Conservation (phyloP, 2,888 invertebrate genomes). For the Xanthorhoe designata region DNA sequence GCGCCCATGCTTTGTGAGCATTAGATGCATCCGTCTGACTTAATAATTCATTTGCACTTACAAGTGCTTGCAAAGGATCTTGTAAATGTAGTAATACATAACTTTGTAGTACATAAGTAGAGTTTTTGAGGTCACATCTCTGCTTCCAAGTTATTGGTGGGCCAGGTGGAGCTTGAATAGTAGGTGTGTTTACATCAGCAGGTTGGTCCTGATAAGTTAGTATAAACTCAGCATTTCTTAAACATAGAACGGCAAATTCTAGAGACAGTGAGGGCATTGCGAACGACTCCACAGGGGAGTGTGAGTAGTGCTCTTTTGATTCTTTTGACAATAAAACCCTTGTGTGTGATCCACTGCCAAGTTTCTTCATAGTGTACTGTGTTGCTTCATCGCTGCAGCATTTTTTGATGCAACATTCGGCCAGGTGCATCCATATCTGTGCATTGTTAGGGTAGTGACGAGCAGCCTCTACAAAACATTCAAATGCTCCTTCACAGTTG, state of each 20-base stretch:
- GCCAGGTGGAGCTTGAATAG: conserved; percentile 86
- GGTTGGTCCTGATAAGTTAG: conserved; percentile 86
- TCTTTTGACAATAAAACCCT: conserved; percentile 73
- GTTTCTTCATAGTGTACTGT: conserved; percentile 74
- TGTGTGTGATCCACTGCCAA: conserved; percentile 79
- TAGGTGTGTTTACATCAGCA: conserved; percentile 59
- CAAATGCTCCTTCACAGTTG: conserved; percentile 94
- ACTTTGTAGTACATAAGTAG: conserved; percentile 91
- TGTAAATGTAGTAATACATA: conserved; percentile 94
- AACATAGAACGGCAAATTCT: conserved; percentile 95
- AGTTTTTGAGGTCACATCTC: conserved; percentile 86
- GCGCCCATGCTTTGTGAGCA: conserved; percentile 90
- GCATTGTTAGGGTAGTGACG: conserved; percentile 95
- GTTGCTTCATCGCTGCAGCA: conserved; percentile 85
- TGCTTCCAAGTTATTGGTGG: conserved; percentile 87
- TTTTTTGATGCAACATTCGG: conserved; percentile 95
- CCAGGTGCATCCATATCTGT: conserved; percentile 95
- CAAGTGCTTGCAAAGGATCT: conserved; percentile 92
- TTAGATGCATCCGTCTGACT: conserved; percentile 87
- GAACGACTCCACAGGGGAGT: conserved; percentile 88
- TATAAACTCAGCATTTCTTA: conserved; percentile 92
- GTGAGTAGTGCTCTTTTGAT: conserved; percentile 71
- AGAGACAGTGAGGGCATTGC: conserved; percentile 95
- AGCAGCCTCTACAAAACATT: conserved; percentile 94
- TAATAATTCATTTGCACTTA: conserved; percentile 91